Evolutionary conservation across 2,113 vertebrate species (phyloP), one percentile per base, ranked within the genome.

Genomic region (Gobius niger): DNA sequence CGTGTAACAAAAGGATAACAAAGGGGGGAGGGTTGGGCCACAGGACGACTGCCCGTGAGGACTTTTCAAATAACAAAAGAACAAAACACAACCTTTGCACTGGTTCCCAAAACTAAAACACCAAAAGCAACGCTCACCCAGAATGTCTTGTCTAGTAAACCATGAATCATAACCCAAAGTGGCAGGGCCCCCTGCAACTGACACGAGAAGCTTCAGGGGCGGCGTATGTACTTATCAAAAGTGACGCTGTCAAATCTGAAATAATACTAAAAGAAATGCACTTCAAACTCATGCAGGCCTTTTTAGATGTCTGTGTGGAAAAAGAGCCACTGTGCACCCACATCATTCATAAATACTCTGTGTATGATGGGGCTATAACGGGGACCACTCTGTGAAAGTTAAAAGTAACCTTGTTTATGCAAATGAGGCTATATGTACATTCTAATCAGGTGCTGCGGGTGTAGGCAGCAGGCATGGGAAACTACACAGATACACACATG

Each of bases 81-180:
- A 87, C 68, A 19, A 24, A 54, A 24, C 52, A 54, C 18, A 24
- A 51, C 75, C 68, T 72, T 62, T 52, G 46, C 77, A 68, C 80
- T 76, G 69, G 77, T 87, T 82, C 73, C 78, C 85, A 82, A 77
- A 78, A 71, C 75, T 70, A 82, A 85, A 89, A 82, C 78, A 87
- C 81, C 73, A 44, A 82, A 80, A 89, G 83, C 85, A 80, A 83
- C 82, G 80, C 75, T 82, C 76, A 24, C 76, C 78, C 77, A 80
- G 82, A 88, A 89, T 82, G 80, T 81, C 81, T 85, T 80, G 77
- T 87, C 81, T 85, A 88, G 86, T 90, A 87, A 91, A 83, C 81
- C 79, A 89, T 88, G 88, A 92, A 89, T 91, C 90, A 90, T 84
- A 82, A 73, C 66, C 19, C 61, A 73, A 87, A 82, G 77, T 85